A percentile compares a stretch with the other conserved stretches of the same genome.
Conservation (phyloP, 2,888 invertebrate genomes). For the Pammene fasciana region DNA sequence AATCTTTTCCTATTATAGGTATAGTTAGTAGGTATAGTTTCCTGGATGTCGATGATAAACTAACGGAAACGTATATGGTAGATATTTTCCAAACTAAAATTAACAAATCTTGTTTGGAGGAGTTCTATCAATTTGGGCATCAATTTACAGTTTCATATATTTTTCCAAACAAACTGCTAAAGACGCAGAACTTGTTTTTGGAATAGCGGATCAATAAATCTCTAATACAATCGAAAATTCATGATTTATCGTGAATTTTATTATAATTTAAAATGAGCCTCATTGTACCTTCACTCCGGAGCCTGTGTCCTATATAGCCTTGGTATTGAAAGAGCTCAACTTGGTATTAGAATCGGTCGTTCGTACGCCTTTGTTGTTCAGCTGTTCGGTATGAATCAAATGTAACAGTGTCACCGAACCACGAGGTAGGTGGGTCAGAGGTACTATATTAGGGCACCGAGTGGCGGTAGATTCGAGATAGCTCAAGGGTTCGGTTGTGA, state of each 20-base stretch:
- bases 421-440: slow-evolving; percentile 58
- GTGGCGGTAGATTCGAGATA: slow-evolving; percentile 59
- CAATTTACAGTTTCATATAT: slow-evolving; percentile 14
- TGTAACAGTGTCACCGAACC: slow-evolving; percentile 45
- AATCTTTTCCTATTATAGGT: slow-evolving; percentile 20
- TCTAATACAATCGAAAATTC: slow-evolving; percentile 38
- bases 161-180: slow-evolving; percentile 5
- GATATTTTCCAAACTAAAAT: no score
- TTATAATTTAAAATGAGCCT: slow-evolving; percentile 41
- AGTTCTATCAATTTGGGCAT: slow-evolving; percentile 7
- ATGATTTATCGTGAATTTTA: slow-evolving; percentile 39
- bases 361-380: slow-evolving; percentile 11
- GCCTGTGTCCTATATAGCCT: slow-evolving; percentile 12
- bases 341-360: not conserved
- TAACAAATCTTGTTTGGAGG: slow-evolving; percentile 15
- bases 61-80: not conserved
- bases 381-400: slow-evolving; percentile 33
- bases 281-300: slow-evolving; percentile 38
- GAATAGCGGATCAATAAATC: slow-evolving; percentile 29
- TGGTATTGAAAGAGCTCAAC: slow-evolving; percentile 13
- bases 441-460: slow-evolving; percentile 57
- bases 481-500: slow-evolving; percentile 47
- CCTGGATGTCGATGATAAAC: slow-evolving; percentile 16
- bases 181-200: slow-evolving; percentile 21
- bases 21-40: not conserved